These are phyloP conservation scores for Atlantisia rogersi DNA, from an alignment of 2,113 vertebrate genomes.

Conservation along the genomic window DNA sequence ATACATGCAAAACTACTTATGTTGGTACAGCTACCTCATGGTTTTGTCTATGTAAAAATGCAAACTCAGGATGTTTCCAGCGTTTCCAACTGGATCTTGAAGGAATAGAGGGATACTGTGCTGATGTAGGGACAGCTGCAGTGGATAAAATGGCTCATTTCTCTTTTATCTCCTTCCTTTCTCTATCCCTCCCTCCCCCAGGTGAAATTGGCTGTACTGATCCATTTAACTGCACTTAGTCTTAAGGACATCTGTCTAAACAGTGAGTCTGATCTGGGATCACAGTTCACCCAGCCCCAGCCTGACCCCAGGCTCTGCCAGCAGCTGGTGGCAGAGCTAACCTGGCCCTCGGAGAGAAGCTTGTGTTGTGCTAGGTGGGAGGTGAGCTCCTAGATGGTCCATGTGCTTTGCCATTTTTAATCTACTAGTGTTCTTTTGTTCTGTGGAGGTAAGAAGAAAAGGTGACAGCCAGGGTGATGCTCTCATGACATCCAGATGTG, in stretches of 20 bases:
- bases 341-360: not conserved
- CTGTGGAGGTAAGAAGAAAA: not conserved
- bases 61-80: not conserved
- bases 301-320: not conserved
- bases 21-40: not conserved
- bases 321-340: slow-evolving; percentile 4
- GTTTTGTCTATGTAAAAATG: not conserved
- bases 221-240: not conserved
- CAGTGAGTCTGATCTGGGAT: not conserved
- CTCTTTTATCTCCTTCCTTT: not conserved
- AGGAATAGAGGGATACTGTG: not conserved
- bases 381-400: not conserved
- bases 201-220: not conserved
- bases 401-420: not conserved
- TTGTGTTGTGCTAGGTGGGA: not conserved
- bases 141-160: not conserved
- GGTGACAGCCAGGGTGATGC: not conserved
- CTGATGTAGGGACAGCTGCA: not conserved
- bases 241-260: slow-evolving; percentile 26
- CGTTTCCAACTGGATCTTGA: not conserved
- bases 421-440: not conserved
- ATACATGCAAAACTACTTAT: not conserved
- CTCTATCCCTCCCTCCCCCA: not conserved
- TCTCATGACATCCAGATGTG: not conserved
- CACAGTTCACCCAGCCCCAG: not conserved